Evolutionary conservation across 2,797 vertebrate species (phyloP), one percentile per base, ranked within the genome.

Genomic region (Pyrrhura leucotis): DNA sequence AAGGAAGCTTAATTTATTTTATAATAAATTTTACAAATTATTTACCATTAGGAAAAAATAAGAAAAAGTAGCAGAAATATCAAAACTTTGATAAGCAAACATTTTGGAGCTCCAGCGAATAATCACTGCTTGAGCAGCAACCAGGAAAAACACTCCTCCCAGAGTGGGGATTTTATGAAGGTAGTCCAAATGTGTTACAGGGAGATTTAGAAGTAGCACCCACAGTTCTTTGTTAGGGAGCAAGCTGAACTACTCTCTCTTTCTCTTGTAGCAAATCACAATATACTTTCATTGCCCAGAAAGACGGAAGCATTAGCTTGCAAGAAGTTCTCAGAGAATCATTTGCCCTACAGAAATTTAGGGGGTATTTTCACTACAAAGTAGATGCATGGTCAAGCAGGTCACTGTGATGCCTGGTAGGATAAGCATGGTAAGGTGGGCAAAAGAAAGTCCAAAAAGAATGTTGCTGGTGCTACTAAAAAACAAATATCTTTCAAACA

Each of bases 151-250:
- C 58, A 59, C 90, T 93, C 71, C 20, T 84, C 75, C 22, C 61
- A 83, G 81, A 71, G 65, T 66, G 53, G 47, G 51, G 78, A 89
- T 89, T 92, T 93, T 7, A 1, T 85, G 81, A 82, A 86, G 78
- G 78, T 91, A 76, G 89, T 85, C 91, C 91, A 94, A 93, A 88
- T 74, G 48, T 80, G 82, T 77, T 83, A 71, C 37, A 50, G 79
- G 31, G 21, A 89, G 50, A 79, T 88, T 68, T 45, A 51, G 66
- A 76, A 74, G 48, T 62, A 92, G 53, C 29, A 68, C 37, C 26
- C 51, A 67, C 37, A 83, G 33, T 8, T 87, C 47, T 67, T 59
- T 47, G 6, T 29, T 47, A 77, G 6, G 28, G 10, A 92, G 44
- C 51, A 89, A 71, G 40, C 29, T 66, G 58, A 93, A 90, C n/a